A percentile compares a stretch with the other conserved stretches of the same genome.
These are phyloP conservation scores for Antigone vipio DNA, from an alignment of 2,113 vertebrate species.

Conservation along the genomic window DNA sequence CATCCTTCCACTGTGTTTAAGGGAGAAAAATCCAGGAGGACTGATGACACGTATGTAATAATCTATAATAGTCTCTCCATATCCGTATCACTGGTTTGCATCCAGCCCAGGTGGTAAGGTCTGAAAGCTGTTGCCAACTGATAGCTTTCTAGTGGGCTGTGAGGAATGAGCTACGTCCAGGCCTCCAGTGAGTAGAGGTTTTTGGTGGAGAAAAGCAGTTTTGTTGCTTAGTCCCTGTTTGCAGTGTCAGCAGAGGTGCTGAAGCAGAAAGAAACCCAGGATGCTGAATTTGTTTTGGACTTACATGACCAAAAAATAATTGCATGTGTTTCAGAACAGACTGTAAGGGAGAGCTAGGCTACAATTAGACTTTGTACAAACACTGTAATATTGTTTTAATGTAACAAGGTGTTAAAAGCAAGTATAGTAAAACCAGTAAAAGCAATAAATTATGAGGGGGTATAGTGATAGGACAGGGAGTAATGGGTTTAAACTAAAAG, in stretches of 20 bases:
- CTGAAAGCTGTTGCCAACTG: not conserved
- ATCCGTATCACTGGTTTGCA: not conserved
- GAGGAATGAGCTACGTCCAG: not conserved
- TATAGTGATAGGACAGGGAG: too few species aligned
- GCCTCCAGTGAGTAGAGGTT: not conserved
- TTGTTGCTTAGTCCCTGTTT: not conserved
- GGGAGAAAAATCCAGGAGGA: not conserved
- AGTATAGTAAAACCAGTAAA: not conserved
- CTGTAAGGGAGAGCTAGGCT: not conserved
- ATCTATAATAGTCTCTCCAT: not conserved
- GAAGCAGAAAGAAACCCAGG: not conserved
- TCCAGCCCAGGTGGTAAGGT: not conserved
- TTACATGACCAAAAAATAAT: not conserved
- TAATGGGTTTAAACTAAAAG: too few species aligned
- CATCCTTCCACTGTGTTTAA: not conserved
- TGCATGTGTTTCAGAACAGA: not conserved
- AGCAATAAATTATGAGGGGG: not conserved
- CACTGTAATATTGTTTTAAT: not conserved
- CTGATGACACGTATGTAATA: not conserved
- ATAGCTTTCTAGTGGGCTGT: not conserved
- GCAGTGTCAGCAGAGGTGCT: not conserved
- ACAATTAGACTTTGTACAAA: not conserved
- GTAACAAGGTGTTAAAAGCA: not conserved
- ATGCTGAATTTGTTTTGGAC: not conserved
- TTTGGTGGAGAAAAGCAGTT: not conserved